These are phyloP conservation scores for Cryptosula pallasiana DNA, from an alignment of 2,888 invertebrate species.

Conservation along the genomic window DNA sequence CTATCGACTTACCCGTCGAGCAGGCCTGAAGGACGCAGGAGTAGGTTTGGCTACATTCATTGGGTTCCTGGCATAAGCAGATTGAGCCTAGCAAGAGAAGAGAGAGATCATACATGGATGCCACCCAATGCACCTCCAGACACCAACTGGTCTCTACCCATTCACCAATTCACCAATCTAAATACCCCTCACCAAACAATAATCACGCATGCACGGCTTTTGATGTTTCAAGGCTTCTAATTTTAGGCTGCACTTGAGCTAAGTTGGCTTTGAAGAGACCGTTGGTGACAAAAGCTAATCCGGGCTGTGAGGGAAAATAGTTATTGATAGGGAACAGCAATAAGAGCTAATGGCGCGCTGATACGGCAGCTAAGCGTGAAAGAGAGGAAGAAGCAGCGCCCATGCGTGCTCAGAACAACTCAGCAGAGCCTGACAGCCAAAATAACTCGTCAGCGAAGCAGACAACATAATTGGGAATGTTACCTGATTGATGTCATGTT, in stretches of 20 bases:
- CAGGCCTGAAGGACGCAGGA: background rate
- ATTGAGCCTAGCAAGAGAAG: background rate
- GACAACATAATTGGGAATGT: too few relatives aligned
- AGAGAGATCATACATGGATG: background rate
- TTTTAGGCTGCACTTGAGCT: background rate
- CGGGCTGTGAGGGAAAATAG: too few relatives aligned
- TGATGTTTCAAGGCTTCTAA: background rate
- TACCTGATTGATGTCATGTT: background rate
- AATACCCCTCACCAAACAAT: background rate
- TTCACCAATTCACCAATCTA: background rate
- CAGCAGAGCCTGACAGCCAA: too few relatives aligned
- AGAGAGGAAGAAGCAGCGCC: too few relatives aligned
- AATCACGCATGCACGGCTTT: background rate
- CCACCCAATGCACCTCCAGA: background rate
- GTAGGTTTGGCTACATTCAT: background rate
- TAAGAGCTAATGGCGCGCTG: too few relatives aligned
- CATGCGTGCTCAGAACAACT: too few relatives aligned
- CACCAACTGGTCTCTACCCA: background rate
- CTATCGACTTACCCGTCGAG: constrained; percentile 13
- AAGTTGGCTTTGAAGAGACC: background rate
- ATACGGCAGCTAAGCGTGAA: too few relatives aligned
- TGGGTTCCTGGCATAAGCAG: background rate
- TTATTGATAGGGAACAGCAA: too few relatives aligned
- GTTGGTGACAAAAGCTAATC: too few relatives aligned
- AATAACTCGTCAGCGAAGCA: too few relatives aligned